phyloP scores from a whole-genome alignment of 2,113 vertebrate genomes.

The Dromaius novaehollandiae region DNA sequence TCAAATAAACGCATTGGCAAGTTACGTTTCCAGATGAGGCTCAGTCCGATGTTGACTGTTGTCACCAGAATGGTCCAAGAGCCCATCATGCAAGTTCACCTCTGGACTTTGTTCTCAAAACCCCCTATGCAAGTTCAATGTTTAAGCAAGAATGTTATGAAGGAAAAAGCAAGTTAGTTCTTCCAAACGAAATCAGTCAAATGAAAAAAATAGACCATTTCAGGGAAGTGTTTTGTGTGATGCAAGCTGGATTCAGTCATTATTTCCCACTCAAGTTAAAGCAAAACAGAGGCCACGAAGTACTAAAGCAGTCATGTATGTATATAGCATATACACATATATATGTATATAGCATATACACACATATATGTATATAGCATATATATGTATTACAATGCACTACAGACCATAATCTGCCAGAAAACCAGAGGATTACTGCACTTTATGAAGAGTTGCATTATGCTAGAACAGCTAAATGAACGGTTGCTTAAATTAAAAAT shows the following conservation, averaged over 20 bases:
- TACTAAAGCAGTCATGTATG: neutral
- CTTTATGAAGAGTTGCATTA: neutral
- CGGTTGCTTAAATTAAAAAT: neutral
- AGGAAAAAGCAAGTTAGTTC: neutral
- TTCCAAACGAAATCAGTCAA: neutral
- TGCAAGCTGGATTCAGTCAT: neutral
- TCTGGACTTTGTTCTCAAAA: neutral
- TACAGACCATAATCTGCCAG: neutral
- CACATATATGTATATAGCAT: neutral
- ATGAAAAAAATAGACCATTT: neutral
- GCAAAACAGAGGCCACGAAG: neutral
- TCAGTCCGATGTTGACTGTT: accelerated
- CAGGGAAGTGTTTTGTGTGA: neutral
- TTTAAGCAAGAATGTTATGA: neutral
- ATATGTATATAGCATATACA: neutral
- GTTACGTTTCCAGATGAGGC: neutral
- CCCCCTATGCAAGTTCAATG: neutral
- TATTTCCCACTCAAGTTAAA: neutral
- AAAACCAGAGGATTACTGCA: neutral
- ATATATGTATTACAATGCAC: neutral
- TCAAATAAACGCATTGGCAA: neutral
- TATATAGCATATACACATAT: neutral
- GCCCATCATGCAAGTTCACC: neutral
- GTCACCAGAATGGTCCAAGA: neutral
- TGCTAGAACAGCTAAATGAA: neutral